Percentiles rank a stretch among this genome's conserved stretches.
Conservation (phyloP, 2,113 vertebrate species). For the Emydura subglobosa region DNA sequence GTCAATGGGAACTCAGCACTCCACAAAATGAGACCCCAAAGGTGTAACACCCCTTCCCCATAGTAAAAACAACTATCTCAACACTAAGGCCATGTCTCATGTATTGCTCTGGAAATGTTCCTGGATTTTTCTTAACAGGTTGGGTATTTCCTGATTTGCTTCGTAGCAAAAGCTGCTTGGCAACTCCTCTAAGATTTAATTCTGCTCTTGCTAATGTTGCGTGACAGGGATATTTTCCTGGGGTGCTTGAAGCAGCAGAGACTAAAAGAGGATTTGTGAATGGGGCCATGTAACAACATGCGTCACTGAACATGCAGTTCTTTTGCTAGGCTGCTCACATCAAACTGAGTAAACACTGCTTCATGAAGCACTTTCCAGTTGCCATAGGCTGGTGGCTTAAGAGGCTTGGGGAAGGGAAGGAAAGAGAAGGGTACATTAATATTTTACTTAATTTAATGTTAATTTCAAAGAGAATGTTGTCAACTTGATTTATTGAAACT, state of each 20-base stretch:
- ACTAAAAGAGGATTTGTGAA: slow-evolving; percentile 59
- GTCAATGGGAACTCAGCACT: background rate
- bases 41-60: no score
- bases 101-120: background rate
- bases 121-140: background rate
- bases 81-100: background rate
- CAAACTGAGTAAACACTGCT: background rate
- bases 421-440: background rate
- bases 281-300: background rate
- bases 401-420: background rate
- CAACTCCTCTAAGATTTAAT: slow-evolving; percentile 63
- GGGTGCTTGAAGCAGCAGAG: slow-evolving; percentile 19
- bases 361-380: background rate
- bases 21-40: background rate
- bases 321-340: background rate
- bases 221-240: slow-evolving; percentile 61
- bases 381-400: background rate
- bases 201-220: slow-evolving; percentile 40
- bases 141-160: slow-evolving; percentile 53
- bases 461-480: background rate
- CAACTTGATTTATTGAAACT: background rate
- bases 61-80: background rate
- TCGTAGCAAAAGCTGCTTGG: slow-evolving; percentile 50
- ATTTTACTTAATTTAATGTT: background rate
- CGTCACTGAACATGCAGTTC: slow-evolving; percentile 10